Base-by-base conservation (phyloP, 2,888 invertebrate species). In the Pandemis cinnamomeana region DNA sequence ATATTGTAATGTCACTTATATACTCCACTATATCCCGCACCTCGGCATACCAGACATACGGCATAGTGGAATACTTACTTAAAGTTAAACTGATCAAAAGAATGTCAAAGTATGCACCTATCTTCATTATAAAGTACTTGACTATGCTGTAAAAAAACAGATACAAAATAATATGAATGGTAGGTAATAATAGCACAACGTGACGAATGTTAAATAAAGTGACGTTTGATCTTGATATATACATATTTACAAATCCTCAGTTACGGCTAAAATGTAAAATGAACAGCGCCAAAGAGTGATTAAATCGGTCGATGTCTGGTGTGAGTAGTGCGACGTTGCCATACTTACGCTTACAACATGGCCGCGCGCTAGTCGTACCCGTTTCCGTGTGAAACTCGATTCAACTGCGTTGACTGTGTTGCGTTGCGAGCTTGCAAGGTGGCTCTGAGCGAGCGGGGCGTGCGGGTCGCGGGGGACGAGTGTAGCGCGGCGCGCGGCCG, bases 311-410 rank as follows among this genome's bases (percentile, higher is more conserved):
- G 92, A 91, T 92, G 93, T 92, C 92, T 92, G 91, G 87, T 89
- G 92, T 93, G 93, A 89, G 92, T 92, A 91, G 86, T 89, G 93
- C 93, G 93, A 89, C 93, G 93, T 94, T 94, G 93, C 93, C 93
- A 91, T 87, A 86, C 90, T 89, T 91, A 90, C 89, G 88, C 89
- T 91, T 91, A 92, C 92, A 92, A 92, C 92, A 92, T 92, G 93
- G 93, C 93, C 89, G 92, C 90, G 90, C 89, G 90, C 89, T 74
- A 74, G 87, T 88, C 87, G 91, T 91, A 91, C 91, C 91, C 91
- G 92, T 93, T 94, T 94, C 93, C 92, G 92, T 92, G 93, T 92
- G 93, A 93, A 94, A 93, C 93, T 92, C 91, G 86, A 91, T 87
- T 88, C 85, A 86, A 85, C 86, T 83, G 87, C 84, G 87, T 89